Conservation (phyloP, 2,888 invertebrate genomes). For the Ennomos fuscantarius region DNA sequence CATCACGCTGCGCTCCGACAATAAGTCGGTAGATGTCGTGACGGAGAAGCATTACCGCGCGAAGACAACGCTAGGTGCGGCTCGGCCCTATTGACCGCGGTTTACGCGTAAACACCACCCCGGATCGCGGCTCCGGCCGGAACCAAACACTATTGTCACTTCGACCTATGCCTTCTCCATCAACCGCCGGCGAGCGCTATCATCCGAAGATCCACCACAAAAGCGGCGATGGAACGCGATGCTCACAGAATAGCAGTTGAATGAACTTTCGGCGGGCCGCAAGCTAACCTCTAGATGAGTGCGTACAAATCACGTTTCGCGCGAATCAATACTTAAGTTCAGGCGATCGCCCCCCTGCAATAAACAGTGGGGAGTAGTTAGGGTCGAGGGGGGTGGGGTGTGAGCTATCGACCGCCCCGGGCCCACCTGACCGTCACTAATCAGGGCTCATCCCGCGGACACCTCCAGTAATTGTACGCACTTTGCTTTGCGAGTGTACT, state of each 20-base stretch:
- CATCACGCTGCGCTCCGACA: constrained; percentile 59
- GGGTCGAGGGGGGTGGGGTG: constrained; percentile 59
- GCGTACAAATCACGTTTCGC: constrained; percentile 86
- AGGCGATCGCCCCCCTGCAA: constrained; percentile 83
- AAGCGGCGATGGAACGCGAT: constrained; percentile 47
- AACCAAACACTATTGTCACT: constrained; percentile 47
- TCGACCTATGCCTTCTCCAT: constrained; percentile 22
- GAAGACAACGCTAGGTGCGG: constrained; percentile 80
- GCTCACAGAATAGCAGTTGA: constrained; percentile 44
- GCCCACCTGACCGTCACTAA: constrained; percentile 84
- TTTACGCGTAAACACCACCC: constrained; percentile 78
- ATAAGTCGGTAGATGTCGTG: constrained; percentile 80
- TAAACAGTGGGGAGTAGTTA: constrained; percentile 76
- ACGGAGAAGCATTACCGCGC: constrained; percentile 70
- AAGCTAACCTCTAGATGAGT: constrained; percentile 81
- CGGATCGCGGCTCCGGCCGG: constrained; percentile 47
- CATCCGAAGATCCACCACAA: not conserved
- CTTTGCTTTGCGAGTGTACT: constrained; percentile 61
- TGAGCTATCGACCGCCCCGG: constrained; percentile 70
- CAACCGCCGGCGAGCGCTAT: constrained; percentile 4
- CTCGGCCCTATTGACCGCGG: constrained; percentile 79
- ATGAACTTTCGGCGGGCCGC: constrained; percentile 63
- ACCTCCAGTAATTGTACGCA: constrained; percentile 80
- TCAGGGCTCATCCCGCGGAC: constrained; percentile 84
- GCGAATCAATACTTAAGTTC: constrained; percentile 86